Base-by-base conservation (phyloP, 92 coral and sea anemone genomes). In the Montipora capitata region DNA sequence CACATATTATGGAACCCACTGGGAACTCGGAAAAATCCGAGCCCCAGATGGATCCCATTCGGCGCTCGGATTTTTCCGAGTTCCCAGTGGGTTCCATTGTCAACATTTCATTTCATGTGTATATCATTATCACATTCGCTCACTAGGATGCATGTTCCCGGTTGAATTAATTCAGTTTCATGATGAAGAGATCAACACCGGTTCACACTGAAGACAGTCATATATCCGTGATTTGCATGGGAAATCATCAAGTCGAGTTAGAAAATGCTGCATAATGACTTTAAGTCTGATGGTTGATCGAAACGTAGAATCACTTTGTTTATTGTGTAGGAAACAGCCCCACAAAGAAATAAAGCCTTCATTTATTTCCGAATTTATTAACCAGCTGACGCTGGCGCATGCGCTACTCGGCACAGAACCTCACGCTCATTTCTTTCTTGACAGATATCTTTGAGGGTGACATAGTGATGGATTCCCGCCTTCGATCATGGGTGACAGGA, bases 381-480 rank as follows among this genome's bases (percentile, higher is more conserved):
- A 27, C 35, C 35, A 27, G 35, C 35, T 27, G 35, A 1, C 35
- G 35, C 35, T 1, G 1, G 61, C 61, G 3, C 13, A 54, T 6
- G 3, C 61, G 14, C 61, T 13, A 54, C 61, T 54, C 15, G 61
- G 15, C 12, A 12, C 61, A 54, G 15, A 13, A 11, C 61, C 61
- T 54, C 61, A 54, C 7, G 51, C 44, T 5, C 1, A 15, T 42
- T 74, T 76, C 41, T 68, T 14, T 77, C 1, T 40, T 64, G 52
- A 65, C 77, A 96, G 96, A 89, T 6, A 89, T 96, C n/a, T 96
- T 94, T 78, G 98, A 94, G 70, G 95, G 89, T 8, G 98, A 96
- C 72, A 96, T 94, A 2, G 91, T 94, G 5, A 94, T 94, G 96
- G 92, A 93, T 45, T 78, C 77, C 52, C 93, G 96, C 62, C 83